Conservation (phyloP, 1,140 invertebrate genomes). For the Planococcus citri region DNA sequence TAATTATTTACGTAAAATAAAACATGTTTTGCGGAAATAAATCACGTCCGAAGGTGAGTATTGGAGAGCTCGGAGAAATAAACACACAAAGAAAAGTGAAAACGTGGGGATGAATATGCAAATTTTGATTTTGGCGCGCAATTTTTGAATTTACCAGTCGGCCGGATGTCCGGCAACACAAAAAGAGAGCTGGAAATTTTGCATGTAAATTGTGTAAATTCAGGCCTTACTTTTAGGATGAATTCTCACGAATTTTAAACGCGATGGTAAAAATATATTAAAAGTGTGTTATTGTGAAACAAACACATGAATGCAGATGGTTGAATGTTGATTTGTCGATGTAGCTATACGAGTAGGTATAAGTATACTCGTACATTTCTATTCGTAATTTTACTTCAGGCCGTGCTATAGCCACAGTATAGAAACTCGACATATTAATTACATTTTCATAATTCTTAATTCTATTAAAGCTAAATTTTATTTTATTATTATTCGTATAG, state of each 20-base stretch:
- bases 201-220: not conserved
- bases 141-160: not conserved
- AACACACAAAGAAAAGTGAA: not conserved
- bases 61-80: not conserved
- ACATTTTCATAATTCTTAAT: too few species aligned
- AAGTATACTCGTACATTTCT: too few species aligned
- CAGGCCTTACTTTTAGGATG: not conserved
- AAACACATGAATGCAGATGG: too few species aligned
- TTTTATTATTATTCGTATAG: too few species aligned
- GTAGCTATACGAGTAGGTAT: too few species aligned
- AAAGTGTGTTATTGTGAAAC: too few species aligned
- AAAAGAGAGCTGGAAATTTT: not conserved
- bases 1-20: not conserved
- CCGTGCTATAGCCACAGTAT: too few species aligned
- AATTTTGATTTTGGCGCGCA: not conserved
- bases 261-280: not conserved
- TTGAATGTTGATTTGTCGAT: too few species aligned
- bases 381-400: too few species aligned
- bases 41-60: not conserved
- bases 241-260: not conserved
- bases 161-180: not conserved
- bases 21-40: conserved; percentile 2
- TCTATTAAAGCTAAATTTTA: too few species aligned
- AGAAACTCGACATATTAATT: too few species aligned
- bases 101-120: conserved; percentile 6